Percentiles rank a stretch among this genome's conserved stretches.
phyloP scores from a whole-genome alignment of 2,797 vertebrate genomes.

The Otus scops region DNA sequence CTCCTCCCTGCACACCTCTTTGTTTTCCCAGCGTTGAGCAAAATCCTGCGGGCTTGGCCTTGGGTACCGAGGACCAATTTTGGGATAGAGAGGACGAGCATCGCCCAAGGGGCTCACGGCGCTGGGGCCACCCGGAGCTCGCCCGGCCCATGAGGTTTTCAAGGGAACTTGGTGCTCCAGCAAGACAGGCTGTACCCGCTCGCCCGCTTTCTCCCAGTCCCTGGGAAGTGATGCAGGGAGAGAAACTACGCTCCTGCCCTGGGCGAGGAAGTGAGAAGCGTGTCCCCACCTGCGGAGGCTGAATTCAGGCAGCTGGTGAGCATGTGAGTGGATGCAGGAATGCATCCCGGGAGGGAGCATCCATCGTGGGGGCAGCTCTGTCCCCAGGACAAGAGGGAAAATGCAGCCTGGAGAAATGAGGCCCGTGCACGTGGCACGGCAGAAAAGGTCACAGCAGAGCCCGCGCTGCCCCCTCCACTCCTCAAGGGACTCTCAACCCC shows the following conservation, averaged over 20 bases:
- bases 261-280: background rate
- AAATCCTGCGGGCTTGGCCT: background rate
- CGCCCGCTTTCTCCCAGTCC: background rate
- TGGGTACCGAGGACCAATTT: background rate
- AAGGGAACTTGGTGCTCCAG: background rate
- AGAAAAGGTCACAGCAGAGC: background rate
- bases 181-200: conserved; percentile 47
- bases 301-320: background rate
- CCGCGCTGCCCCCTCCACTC: fast-evolving
- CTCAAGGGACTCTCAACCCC: background rate
- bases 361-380: fast-evolving
- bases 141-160: background rate
- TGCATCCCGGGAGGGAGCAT: background rate
- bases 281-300: background rate
- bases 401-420: fast-evolving
- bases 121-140: background rate
- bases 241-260: background rate
- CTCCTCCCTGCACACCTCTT: conserved; percentile 7
- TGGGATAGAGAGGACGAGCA: fast-evolving
- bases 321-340: background rate
- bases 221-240: background rate
- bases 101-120: fast-evolving
- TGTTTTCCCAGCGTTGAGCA: background rate
- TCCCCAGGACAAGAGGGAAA: background rate
- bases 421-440: fast-evolving